Percentiles rank a stretch among this genome's conserved stretches.
Conservation (phyloP, 2,888 invertebrate species). For the Orthosia gracilis region DNA sequence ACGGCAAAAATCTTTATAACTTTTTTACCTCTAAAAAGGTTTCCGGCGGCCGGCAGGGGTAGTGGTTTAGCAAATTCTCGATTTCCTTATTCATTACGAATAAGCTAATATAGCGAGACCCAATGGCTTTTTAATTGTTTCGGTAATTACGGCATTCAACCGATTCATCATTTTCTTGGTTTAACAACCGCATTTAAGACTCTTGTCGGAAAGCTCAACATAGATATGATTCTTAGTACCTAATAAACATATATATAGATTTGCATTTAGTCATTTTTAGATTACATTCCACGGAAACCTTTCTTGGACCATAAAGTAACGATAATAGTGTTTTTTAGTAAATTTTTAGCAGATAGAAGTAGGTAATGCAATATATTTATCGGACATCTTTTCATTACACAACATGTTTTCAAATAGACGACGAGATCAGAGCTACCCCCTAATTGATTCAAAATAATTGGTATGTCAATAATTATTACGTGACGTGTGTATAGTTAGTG, state of each 20-base stretch:
- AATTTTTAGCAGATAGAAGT: background rate
- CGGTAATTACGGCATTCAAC: background rate
- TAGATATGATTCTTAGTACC: slow-evolving; percentile 12
- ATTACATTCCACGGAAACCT: background rate
- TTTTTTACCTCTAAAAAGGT: slow-evolving; percentile 29
- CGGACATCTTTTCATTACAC: background rate
- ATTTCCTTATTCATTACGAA: background rate
- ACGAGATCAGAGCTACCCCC: slow-evolving; percentile 3
- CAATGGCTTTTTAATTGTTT: too few relatives aligned
- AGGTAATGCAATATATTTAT: slow-evolving; percentile 17
- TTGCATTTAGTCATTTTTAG: slow-evolving; percentile 9
- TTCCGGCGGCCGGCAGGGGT: slow-evolving; percentile 11
- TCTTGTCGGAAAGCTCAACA: slow-evolving; percentile 1
- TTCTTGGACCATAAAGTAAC: slow-evolving; percentile 6
- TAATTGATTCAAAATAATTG: background rate
- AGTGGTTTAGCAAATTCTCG: slow-evolving; percentile 5
- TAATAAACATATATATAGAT: slow-evolving; percentile 20
- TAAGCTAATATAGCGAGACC: background rate
- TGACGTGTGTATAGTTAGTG: slow-evolving; percentile 27
- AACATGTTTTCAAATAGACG: background rate
- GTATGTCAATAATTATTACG: background rate
- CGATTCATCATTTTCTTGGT: background rate
- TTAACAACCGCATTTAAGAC: background rate
- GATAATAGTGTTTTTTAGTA: background rate
- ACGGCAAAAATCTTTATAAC: slow-evolving; percentile 3